These are phyloP conservation scores for Eulemur rubriventer DNA, from an alignment of 2,797 vertebrate species.

Conservation along the genomic window DNA sequence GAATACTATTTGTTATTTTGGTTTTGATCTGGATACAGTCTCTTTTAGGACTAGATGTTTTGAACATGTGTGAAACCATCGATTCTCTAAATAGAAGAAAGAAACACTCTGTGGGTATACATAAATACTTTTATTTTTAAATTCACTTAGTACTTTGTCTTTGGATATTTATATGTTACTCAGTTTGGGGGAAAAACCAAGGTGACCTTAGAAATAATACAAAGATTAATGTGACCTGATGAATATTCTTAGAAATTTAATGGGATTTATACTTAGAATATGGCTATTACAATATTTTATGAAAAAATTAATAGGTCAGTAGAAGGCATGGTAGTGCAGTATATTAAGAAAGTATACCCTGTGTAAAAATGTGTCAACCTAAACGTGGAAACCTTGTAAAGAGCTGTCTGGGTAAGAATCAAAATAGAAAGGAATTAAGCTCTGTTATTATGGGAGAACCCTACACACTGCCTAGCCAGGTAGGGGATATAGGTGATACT, in stretches of 20 bases:
- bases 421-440: background rate
- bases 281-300: background rate
- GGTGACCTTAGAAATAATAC: constrained; percentile 17
- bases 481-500: background rate
- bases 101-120: background rate
- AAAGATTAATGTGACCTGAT: background rate
- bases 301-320: background rate
- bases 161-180: background rate
- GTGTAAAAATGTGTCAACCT: background rate
- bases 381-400: background rate
- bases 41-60: background rate
- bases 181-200: background rate
- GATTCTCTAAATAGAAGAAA: background rate
- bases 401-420: background rate
- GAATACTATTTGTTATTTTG: constrained; percentile 1
- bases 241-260: background rate
- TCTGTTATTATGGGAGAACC: background rate
- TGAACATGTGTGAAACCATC: background rate
- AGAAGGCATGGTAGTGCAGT: background rate
- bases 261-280: background rate
- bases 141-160: background rate
- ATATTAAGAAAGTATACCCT: background rate
- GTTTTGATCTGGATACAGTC: background rate
- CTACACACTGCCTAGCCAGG: background rate
- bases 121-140: constrained; percentile 18